Evolutionary conservation across 1,140 invertebrate species (phyloP).

Genomic region (Steinernema khuongi): DNA sequence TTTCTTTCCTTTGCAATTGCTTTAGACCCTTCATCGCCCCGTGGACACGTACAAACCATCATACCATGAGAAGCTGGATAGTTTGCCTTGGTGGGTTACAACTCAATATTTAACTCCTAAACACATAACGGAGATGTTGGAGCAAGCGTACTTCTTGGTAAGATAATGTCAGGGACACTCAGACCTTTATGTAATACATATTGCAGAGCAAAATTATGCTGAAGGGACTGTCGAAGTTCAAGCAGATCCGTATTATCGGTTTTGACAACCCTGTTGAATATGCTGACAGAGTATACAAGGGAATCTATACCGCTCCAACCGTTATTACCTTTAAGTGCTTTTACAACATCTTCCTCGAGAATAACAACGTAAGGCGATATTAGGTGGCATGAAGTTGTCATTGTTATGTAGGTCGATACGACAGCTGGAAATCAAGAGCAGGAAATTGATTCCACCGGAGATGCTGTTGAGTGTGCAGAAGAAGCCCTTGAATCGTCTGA

Average conservation of each 20-base stretch:
- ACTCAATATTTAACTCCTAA: slow-evolving; percentile 38
- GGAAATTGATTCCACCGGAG: not conserved
- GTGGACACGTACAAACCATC: slow-evolving; percentile 37
- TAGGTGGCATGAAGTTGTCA: too few relatives aligned
- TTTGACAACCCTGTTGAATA: slow-evolving; percentile 37
- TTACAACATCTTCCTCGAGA: slow-evolving; percentile 27
- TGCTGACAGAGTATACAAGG: slow-evolving; percentile 37
- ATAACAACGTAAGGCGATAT: slow-evolving; percentile 17
- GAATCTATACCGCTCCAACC: slow-evolving; percentile 35
- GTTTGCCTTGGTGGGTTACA: slow-evolving; percentile 41
- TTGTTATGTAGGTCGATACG: not conserved
- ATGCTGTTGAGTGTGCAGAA: not conserved
- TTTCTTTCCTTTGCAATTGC: slow-evolving; percentile 1
- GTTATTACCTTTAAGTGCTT: slow-evolving; percentile 40
- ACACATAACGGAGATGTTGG: slow-evolving; percentile 35
- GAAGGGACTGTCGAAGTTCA: slow-evolving; percentile 32
- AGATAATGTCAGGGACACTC: not conserved
- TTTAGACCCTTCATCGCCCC: slow-evolving; percentile 41
- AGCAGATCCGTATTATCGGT: slow-evolving; percentile 34
- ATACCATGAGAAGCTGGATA: slow-evolving; percentile 41
- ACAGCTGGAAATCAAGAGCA: not conserved
- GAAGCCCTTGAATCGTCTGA: not conserved
- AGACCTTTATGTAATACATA: not conserved
- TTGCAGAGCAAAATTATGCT: slow-evolving; percentile 43
- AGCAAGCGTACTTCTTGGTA: slow-evolving; percentile 38